Evolutionary conservation across 2,797 vertebrate genomes (phyloP), one percentile per base, ranked within the genome.

Genomic region (Australoheros facetus): DNA sequence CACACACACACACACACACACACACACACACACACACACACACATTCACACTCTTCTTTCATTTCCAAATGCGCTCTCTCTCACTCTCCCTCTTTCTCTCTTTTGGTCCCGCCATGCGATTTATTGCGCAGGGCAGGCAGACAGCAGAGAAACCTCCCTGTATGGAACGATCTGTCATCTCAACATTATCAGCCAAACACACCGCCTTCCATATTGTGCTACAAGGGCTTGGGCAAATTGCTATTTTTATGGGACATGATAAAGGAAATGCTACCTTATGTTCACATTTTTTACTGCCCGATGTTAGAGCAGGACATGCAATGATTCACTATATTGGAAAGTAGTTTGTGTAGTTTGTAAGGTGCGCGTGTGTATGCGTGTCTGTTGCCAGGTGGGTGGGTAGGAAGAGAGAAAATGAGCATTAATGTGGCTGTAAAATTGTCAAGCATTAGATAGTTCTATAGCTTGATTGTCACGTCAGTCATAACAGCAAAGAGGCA

Each of bases 181-280:
- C 95, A 95, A 96, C 96, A 96, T 97, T 97, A 97, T 97, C 97
- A 96, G 96, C 96, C 96, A 96, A 96, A 96, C 96, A 96, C 95
- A 96, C 97, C 96, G 94, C 97, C 97, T 97, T 97, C 97, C 96
- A 96, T 96, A 96, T 97, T 96, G 96, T 97, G 97, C 96, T 96
- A 96, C 97, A 96, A 97, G 96, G 96, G 96, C 96, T 95, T 94
- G 95, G 95, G 97, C 97, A 97, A 97, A 97, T 97, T 97, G 97
- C 96, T 98, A 96, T 98, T 98, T 98, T 97, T 97, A 97, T 97
- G 96, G 96, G 96, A 96, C 96, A 96, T 96, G 97, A 97, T 97
- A 97, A 98, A 98, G 96, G 96, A 97, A 97, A 97, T 96, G 96
- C 96, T 96, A 95, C 97, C 97, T 97, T 97, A 96, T 96, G 97